Evolutionary conservation across 2,113 vertebrate genomes (phyloP).

Genomic region (Barnardius zonarius): DNA sequence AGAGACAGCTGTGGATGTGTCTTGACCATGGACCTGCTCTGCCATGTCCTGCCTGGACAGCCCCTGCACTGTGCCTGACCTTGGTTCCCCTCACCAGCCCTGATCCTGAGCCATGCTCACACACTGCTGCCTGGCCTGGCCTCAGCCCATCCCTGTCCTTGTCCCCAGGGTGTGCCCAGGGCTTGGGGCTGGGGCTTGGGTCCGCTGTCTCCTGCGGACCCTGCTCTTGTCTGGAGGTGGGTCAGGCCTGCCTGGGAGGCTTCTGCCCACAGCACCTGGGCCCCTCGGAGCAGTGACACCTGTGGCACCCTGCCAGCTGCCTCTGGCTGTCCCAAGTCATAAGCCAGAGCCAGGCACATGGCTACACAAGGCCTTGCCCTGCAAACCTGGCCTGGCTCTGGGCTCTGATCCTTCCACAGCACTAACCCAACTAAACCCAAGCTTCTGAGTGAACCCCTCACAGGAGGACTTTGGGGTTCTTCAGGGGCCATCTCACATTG

Average conservation of each 20-base stretch:
- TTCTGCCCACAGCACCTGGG: fast-evolving
- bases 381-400: background rate
- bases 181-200: background rate
- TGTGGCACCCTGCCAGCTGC: background rate
- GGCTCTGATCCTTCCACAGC: background rate
- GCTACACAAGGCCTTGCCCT: background rate
- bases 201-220: fast-evolving
- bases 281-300: background rate
- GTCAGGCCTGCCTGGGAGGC: background rate
- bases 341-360: background rate
- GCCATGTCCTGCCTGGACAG: background rate
- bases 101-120: background rate
- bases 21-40: background rate
- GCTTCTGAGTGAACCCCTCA: background rate
- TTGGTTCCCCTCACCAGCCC: background rate
- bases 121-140: background rate
- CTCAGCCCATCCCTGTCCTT: background rate
- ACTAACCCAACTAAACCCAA: background rate
- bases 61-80: background rate
- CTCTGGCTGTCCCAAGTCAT: background rate
- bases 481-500: background rate
- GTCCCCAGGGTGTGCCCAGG: background rate
- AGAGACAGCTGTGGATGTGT: background rate
- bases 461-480: fast-evolving
- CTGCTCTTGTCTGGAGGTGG: background rate